phyloP scores from a whole-genome alignment of 2,888 invertebrate genomes.

The Lithosia quadra region DNA sequence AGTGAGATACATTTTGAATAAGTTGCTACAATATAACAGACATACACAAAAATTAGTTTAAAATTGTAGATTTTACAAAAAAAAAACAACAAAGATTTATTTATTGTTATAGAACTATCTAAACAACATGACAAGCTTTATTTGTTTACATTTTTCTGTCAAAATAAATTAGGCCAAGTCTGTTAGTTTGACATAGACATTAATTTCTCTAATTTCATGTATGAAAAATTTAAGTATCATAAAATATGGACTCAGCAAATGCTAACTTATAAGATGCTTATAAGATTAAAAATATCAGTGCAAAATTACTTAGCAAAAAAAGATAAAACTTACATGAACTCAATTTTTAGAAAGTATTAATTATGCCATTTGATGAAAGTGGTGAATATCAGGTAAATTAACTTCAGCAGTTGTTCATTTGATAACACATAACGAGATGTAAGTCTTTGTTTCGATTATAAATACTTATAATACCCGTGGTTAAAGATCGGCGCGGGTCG shows the following conservation, averaged over 20 bases:
- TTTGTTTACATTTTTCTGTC: conserved; percentile 54
- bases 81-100: not conserved
- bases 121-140: conserved; percentile 28
- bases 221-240: not conserved
- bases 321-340: conserved; percentile 77
- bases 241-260: not conserved
- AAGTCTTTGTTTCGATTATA: conserved; percentile 62
- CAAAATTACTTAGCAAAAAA: conserved; percentile 24
- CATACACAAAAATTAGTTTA: not conserved
- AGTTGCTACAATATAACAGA: too few species aligned
- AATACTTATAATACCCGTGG: conserved; percentile 59
- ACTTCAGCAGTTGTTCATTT: conserved; percentile 44
- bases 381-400: conserved; percentile 51
- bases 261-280: not conserved
- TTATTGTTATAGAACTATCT: conserved; percentile 11
- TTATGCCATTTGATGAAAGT: conserved; percentile 58
- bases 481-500: conserved; percentile 58
- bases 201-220: not conserved
- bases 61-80: not conserved
- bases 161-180: conserved; percentile 26
- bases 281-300: not conserved
- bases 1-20: not conserved
- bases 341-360: conserved; percentile 66
- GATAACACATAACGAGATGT: conserved; percentile 43
- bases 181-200: conserved; percentile 11